Evolutionary conservation across 2,888 invertebrate species (phyloP).

Genomic region (Saturnia pavonia): DNA sequence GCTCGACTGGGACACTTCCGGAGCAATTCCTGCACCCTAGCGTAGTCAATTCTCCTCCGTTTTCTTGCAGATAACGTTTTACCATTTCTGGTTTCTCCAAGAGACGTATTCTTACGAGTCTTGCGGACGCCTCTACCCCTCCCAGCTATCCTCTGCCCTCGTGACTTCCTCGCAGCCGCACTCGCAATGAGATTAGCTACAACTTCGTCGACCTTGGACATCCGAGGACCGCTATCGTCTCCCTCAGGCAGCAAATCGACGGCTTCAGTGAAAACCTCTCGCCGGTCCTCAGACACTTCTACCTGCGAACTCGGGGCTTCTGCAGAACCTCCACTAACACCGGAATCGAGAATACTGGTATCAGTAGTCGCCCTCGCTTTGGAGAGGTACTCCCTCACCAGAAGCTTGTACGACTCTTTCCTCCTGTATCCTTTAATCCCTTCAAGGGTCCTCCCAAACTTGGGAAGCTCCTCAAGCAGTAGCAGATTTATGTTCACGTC

Average conservation of each 20-base stretch:
- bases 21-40: no score
- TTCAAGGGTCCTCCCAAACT: background rate
- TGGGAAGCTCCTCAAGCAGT: background rate
- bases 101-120: no score
- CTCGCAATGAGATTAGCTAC: no score
- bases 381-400: background rate
- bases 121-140: no score
- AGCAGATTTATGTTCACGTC: background rate
- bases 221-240: constrained; percentile 2
- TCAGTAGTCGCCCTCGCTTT: background rate
- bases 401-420: background rate
- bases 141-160: no score
- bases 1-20: no score
- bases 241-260: background rate
- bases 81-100: no score
- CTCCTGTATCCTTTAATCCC: background rate
- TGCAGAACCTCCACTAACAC: background rate
- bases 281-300: background rate
- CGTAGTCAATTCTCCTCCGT: no score
- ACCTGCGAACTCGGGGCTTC: background rate
- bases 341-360: background rate
- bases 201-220: no score
- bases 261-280: background rate
- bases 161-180: no score
- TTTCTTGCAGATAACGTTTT: no score